phyloP scores from a whole-genome alignment of 2,888 invertebrate genomes.

The Catocala nupta region DNA sequence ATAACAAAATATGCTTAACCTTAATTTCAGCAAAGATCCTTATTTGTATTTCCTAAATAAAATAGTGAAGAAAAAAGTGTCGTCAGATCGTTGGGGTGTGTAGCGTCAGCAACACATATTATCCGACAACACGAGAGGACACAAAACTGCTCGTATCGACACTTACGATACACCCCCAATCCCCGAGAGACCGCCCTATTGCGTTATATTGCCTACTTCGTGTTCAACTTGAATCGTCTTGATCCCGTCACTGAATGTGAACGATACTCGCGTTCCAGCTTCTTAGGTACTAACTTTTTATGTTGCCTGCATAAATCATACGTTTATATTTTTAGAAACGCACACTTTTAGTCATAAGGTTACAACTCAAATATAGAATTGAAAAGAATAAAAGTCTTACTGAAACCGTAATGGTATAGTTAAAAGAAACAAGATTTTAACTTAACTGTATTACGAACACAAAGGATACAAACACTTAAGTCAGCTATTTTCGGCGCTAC shows the following conservation, averaged over 20 bases:
- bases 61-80: conserved; percentile 34
- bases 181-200: conserved; percentile 63
- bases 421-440: background rate
- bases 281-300: conserved; percentile 39
- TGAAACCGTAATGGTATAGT: background rate
- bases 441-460: background rate
- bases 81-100: conserved; percentile 36
- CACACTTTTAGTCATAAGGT: background rate
- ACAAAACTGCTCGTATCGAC: conserved; percentile 71
- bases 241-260: conserved; percentile 58
- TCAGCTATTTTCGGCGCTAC: conserved; percentile 13
- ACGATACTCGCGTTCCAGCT: conserved; percentile 31
- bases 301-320: conserved; percentile 16
- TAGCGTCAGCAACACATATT: conserved; percentile 61
- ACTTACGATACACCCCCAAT: conserved; percentile 70
- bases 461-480: conserved; percentile 18
- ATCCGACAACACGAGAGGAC: conserved; percentile 63
- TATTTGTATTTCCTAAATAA: conserved; percentile 42
- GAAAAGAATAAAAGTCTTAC: too few relatives aligned
- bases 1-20: too few relatives aligned
- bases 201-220: conserved; percentile 64
- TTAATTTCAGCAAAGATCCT: background rate
- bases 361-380: too few relatives aligned
- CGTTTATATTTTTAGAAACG: background rate
- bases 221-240: conserved; percentile 61